A percentile compares a stretch with the other conserved stretches of the same genome.
Conservation (phyloP, 2,113 vertebrate species). For the Cephalopholis sonnerati region DNA sequence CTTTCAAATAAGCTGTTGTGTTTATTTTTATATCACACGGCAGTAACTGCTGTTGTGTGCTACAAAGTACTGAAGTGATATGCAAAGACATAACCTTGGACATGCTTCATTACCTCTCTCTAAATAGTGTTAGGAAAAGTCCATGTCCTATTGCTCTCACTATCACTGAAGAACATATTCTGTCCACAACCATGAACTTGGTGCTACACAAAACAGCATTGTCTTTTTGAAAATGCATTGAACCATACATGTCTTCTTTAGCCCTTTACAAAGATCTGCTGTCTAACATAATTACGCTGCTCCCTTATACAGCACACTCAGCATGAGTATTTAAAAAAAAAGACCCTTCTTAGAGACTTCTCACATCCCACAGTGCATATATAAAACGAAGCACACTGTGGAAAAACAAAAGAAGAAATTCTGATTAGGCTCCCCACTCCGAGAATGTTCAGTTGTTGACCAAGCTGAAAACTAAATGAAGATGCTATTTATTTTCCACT, state of each 20-base stretch:
- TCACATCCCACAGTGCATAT: conserved; percentile 36
- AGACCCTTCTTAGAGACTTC: conserved; percentile 11
- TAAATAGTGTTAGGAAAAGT: neutral
- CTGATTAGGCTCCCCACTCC: conserved; percentile 23
- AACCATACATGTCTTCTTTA: neutral
- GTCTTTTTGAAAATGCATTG: neutral
- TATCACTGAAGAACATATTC: neutral
- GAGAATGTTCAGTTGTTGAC: conserved; percentile 52
- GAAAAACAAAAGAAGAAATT: conserved; percentile 22
- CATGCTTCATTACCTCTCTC: conserved; percentile 12
- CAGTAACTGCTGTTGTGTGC: neutral
- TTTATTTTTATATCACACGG: conserved; percentile 1
- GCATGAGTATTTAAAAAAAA: conserved; percentile 42
- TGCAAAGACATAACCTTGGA: conserved; percentile 20
- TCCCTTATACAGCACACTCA: conserved; percentile 47
- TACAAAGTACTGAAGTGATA: neutral
- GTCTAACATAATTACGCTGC: conserved; percentile 50
- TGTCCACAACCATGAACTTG: neutral
- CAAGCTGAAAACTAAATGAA: conserved; percentile 53
- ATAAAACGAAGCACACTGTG: conserved; percentile 32
- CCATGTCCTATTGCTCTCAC: neutral
- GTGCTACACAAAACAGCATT: neutral
- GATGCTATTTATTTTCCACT: conserved; percentile 56
- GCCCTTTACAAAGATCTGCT: conserved; percentile 21
- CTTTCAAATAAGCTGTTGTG: conserved; percentile 9